phyloP scores from a whole-genome alignment of 2,113 vertebrate species.

The Cairina moschata region DNA sequence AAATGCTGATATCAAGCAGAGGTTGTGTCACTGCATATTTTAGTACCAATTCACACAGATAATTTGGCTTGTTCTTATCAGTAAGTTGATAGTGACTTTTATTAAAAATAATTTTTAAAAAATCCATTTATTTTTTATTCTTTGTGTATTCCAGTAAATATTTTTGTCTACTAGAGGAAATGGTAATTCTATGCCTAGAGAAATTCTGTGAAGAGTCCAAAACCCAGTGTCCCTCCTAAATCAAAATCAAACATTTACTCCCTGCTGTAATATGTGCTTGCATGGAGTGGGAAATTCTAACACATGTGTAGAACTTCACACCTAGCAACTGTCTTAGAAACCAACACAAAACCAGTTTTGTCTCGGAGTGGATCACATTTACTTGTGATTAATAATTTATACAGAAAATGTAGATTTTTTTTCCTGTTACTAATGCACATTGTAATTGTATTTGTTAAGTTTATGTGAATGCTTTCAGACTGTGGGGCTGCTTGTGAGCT shows the following conservation, averaged over 20 bases:
- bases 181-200: not conserved
- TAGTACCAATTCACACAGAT: not conserved
- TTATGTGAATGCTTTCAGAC: not conserved
- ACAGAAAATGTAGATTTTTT: not conserved
- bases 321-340: conserved; percentile 15
- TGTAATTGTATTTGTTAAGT: not conserved
- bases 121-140: not conserved
- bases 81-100: not conserved
- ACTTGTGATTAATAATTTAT: conserved; percentile 6
- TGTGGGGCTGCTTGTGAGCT: not conserved
- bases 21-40: not conserved
- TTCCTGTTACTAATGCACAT: not conserved
- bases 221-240: not conserved
- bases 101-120: not conserved
- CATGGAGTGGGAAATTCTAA: not conserved
- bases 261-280: not conserved
- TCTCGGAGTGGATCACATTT: not conserved
- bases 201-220: not conserved
- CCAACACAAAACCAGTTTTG: not conserved
- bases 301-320: not conserved
- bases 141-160: not conserved
- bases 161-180: not conserved
- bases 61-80: not conserved
- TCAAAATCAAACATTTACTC: not conserved
- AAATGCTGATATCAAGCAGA: conserved; percentile 29